Conservation (phyloP, 1,140 invertebrate genomes). For the Drosophila lacertosa region DNA sequence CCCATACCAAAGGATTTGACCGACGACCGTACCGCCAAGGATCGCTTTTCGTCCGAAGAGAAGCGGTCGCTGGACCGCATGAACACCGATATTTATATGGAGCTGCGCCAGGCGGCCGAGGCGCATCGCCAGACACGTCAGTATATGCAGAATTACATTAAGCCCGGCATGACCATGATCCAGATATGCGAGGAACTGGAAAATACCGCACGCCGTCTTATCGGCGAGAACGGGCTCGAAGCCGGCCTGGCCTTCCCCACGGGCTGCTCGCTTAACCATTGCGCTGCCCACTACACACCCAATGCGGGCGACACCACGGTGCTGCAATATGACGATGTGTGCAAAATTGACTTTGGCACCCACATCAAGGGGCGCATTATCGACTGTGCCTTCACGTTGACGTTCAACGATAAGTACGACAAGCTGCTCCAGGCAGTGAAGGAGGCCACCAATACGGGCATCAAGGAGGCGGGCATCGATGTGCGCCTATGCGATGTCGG, state of each 20-base stretch:
- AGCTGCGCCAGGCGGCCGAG: constrained; percentile 97
- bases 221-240: constrained; percentile 97
- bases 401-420: constrained; percentile 99
- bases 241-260: constrained; percentile 99
- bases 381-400: constrained; percentile 98
- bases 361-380: constrained; percentile 99
- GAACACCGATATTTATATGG: constrained; percentile 96
- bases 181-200: constrained; percentile 99
- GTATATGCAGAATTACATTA: constrained; percentile 95
- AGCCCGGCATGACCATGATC: constrained; percentile 99
- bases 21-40: constrained; percentile 93
- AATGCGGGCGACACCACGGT: constrained; percentile 99
- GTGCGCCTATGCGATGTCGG: constrained; percentile 99
- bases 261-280: constrained; percentile 99
- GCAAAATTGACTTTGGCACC: constrained; percentile 99
- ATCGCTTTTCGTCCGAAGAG: constrained; percentile 95
- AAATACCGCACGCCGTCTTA: constrained; percentile 94
- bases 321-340: constrained; percentile 97
- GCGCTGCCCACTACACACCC: constrained; percentile 99
- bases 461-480: constrained; percentile 97
- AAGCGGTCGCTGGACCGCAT: constrained; percentile 92
- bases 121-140: constrained; percentile 97
- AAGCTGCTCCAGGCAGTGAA: constrained; percentile 97
- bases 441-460: constrained; percentile 99
- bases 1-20: constrained; percentile 86